A percentile compares a stretch with the other conserved stretches of the same genome.
These are phyloP conservation scores for Xenopus laevis DNA, from an alignment of 2,113 vertebrate genomes.

Conservation along the genomic window DNA sequence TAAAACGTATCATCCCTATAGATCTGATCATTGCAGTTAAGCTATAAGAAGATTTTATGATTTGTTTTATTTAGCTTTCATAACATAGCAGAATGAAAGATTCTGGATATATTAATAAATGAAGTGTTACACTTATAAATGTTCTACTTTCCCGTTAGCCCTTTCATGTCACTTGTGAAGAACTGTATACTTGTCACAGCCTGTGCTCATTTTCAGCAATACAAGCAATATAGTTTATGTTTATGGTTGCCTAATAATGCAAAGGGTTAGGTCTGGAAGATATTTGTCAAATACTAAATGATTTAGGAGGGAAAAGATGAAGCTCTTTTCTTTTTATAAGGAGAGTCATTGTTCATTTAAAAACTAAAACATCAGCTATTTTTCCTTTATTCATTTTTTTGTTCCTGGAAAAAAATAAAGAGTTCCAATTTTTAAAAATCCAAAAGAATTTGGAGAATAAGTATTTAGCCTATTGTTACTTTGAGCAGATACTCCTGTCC, in stretches of 20 bases:
- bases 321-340: too few relatives aligned
- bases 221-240: conserved; percentile 15
- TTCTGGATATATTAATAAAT: conserved; percentile 31
- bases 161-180: not conserved
- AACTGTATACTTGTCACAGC: conserved; percentile 2
- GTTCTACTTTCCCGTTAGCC: not conserved
- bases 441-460: too few relatives aligned
- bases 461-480: too few relatives aligned
- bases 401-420: not conserved
- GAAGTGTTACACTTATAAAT: conserved; percentile 30
- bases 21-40: conserved; percentile 24
- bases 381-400: not conserved
- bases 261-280: conserved; percentile 4
- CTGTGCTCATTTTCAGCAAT: conserved; percentile 3
- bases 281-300: conserved; percentile 7
- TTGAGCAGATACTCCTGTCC: too few relatives aligned
- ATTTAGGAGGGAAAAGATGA: not conserved
- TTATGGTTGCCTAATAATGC: conserved; percentile 15
- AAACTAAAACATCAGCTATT: not conserved
- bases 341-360: not conserved
- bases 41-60: not conserved
- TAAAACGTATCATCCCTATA: conserved; percentile 13
- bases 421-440: not conserved
- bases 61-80: conserved; percentile 34
- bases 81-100: conserved; percentile 20